Evolutionary conservation across 2,888 invertebrate species (phyloP).

Genomic region (Cheilosia vernalis): DNA sequence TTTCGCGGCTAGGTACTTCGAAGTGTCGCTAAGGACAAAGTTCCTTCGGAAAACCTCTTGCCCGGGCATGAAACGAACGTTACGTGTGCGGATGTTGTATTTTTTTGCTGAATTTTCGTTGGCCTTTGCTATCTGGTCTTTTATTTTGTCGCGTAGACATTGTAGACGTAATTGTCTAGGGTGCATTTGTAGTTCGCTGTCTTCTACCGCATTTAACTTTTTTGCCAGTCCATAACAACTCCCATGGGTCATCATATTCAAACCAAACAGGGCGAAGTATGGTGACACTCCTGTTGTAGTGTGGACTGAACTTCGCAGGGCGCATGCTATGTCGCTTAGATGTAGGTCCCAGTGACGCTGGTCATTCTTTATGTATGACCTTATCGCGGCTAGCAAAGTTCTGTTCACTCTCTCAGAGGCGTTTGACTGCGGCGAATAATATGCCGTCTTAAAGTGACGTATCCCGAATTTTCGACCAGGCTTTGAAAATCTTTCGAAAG

Average conservation of each 20-base stretch:
- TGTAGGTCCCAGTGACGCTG: not conserved
- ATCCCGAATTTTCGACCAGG: slow-evolving; percentile 21
- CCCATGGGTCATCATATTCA: no score
- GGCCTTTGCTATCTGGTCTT: no score
- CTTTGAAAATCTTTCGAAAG: slow-evolving; percentile 57
- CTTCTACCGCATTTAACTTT: no score
- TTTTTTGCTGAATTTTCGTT: not conserved
- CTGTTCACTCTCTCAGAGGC: not conserved
- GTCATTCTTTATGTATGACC: not conserved
- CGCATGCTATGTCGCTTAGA: not conserved
- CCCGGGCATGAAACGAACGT: not conserved
- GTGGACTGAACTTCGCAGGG: not conserved
- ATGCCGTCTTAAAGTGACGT: slow-evolving; percentile 42
- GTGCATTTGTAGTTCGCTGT: no score
- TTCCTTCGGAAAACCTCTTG: not conserved
- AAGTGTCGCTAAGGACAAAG: not conserved
- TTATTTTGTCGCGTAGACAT: no score
- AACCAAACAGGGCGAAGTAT: not conserved
- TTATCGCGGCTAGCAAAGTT: not conserved
- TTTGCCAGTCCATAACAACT: no score
- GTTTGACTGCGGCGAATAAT: no score
- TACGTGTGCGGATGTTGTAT: not conserved
- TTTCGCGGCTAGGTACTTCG: not conserved
- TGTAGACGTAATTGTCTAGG: no score
- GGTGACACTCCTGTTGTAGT: not conserved